Evolutionary conservation across 2,888 invertebrate species (phyloP).

Genomic region (Geotrupes spiniger): DNA sequence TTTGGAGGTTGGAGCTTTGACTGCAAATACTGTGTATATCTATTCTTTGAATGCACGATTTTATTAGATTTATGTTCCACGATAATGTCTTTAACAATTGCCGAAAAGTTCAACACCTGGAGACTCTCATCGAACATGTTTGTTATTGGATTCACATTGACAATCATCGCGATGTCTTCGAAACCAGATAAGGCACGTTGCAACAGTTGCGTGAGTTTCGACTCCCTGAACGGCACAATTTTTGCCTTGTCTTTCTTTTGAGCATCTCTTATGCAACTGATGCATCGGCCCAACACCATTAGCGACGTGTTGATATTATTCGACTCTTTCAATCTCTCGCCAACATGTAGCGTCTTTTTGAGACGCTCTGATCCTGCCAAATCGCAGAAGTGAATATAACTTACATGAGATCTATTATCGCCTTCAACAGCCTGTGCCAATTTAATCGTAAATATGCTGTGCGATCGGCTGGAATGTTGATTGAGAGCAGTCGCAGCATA

Average conservation of each 20-base stretch:
- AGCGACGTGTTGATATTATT: slow-evolving; percentile 87
- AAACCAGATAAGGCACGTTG: slow-evolving; percentile 74
- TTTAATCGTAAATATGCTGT: slow-evolving; percentile 83
- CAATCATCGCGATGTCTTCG: slow-evolving; percentile 75
- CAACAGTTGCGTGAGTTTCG: slow-evolving; percentile 83
- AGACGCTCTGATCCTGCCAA: slow-evolving; percentile 86
- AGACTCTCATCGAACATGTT: slow-evolving; percentile 77
- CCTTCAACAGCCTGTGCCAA: slow-evolving; percentile 57
- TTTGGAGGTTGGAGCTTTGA: too few species aligned
- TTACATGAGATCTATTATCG: slow-evolving; percentile 34
- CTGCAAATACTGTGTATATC: too few species aligned
- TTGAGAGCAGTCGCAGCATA: slow-evolving; percentile 79
- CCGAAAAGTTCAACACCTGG: slow-evolving; percentile 78
- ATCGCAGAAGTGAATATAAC: slow-evolving; percentile 70
- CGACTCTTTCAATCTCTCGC: slow-evolving; percentile 76
- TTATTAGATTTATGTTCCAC: too few species aligned
- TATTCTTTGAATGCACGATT: too few species aligned
- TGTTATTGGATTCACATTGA: slow-evolving; percentile 77
- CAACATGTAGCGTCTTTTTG: slow-evolving; percentile 70
- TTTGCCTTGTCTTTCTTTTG: slow-evolving; percentile 38
- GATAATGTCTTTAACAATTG: slow-evolving; percentile 69
- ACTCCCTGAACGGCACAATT: slow-evolving; percentile 68
- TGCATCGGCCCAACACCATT: slow-evolving; percentile 78
- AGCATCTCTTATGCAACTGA: slow-evolving; percentile 57
- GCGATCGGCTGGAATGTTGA: slow-evolving; percentile 79